phyloP scores from a whole-genome alignment of 2,113 vertebrate species.

The Alexandromys fortis region DNA sequence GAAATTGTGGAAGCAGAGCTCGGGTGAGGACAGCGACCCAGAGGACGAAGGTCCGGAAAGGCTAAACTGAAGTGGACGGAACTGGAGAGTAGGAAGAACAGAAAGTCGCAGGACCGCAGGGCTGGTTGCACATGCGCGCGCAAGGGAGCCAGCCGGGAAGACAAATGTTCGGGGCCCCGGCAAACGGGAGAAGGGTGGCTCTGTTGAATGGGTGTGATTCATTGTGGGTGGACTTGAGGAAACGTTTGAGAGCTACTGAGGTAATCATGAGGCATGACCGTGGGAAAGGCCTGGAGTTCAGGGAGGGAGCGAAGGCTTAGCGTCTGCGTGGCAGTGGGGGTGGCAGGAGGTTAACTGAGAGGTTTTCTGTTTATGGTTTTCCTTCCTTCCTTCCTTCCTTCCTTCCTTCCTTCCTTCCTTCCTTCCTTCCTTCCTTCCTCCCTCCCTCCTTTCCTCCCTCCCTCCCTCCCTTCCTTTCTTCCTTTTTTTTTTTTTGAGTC shows the following conservation, averaged over 20 bases:
- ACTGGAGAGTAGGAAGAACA: neutral
- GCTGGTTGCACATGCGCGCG: neutral
- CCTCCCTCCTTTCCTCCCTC: too few relatives aligned
- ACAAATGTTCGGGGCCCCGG: neutral
- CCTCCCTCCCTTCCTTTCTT: too few relatives aligned
- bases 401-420: rapidly evolving
- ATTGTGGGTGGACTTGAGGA: neutral
- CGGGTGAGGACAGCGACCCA: neutral
- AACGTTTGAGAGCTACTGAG: neutral
- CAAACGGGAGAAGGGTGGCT: neutral
- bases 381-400: too few relatives aligned
- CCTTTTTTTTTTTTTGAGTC: neutral
- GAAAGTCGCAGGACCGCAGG: neutral
- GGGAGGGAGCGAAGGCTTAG: neutral
- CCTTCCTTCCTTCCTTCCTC: rapidly evolving
- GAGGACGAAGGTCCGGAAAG: neutral
- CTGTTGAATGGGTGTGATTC: neutral
- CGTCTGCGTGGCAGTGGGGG: neutral
- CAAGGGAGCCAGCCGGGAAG: neutral
- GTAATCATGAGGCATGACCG: neutral
- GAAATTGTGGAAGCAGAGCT: neutral
- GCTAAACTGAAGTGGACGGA: neutral
- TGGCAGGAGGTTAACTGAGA: neutral
- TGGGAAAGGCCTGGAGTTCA: neutral
- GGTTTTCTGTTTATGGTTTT: neutral